phyloP scores from a whole-genome alignment of 1,140 invertebrate genomes.

The Stegodyphus mimosarum region DNA sequence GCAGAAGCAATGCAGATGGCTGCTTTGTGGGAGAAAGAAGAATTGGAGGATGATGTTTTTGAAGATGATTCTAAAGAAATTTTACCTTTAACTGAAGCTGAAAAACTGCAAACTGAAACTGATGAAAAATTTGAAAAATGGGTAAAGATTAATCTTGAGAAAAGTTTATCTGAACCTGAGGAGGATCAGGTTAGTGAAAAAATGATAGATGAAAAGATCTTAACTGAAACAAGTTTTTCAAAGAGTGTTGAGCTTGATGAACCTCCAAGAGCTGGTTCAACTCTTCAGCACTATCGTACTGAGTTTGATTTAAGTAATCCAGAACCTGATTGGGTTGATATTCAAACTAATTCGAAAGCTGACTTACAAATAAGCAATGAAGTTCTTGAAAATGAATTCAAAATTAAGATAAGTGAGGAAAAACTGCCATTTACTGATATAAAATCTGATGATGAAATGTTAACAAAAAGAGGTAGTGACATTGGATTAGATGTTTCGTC shows the following conservation, averaged over 20 bases:
- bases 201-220: neutral
- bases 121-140: conserved; percentile 51
- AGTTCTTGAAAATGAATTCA: neutral
- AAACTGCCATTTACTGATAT: neutral
- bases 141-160: conserved; percentile 48
- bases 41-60: conserved; percentile 52
- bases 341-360: neutral
- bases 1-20: conserved; percentile 50
- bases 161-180: conserved; percentile 23
- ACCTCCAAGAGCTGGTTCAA: neutral
- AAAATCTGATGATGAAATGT: neutral
- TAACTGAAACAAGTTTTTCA: neutral
- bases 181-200: neutral
- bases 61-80: conserved; percentile 39
- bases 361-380: neutral
- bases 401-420: neutral
- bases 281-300: conserved; percentile 44
- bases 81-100: conserved; percentile 6
- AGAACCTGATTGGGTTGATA: conserved; percentile 34
- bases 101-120: neutral
- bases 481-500: neutral
- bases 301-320: conserved; percentile 21
- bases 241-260: conserved; percentile 40
- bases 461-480: neutral
- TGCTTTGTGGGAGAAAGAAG: conserved; percentile 54